These are phyloP conservation scores for Delia radicum DNA, from an alignment of 1,140 invertebrate species.

Conservation along the genomic window DNA sequence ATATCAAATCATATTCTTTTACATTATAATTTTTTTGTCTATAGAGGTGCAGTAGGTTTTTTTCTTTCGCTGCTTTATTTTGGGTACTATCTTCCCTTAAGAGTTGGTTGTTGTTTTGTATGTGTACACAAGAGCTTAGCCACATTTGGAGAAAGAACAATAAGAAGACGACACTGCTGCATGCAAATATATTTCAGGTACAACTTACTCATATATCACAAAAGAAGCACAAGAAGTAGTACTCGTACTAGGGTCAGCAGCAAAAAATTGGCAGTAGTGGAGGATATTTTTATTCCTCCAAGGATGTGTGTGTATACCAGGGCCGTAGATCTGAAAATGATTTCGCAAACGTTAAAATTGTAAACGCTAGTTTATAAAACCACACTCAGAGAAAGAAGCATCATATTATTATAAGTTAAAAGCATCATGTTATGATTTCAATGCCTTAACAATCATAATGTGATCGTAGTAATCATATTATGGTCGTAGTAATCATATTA, in stretches of 20 bases:
- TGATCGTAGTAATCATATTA: no score
- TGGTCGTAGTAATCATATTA: no score
- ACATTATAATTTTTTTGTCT: not conserved
- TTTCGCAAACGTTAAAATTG: no score
- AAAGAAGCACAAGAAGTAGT: not conserved
- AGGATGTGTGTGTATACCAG: no score
- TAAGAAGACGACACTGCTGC: not conserved
- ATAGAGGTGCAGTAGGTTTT: not conserved
- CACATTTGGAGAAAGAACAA: slow-evolving; percentile 24
- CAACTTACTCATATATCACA: slow-evolving; percentile 55
- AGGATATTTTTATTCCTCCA: no score
- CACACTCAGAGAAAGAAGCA: no score
- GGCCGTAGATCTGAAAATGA: no score
- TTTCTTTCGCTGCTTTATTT: not conserved
- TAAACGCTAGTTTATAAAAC: no score
- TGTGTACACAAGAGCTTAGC: slow-evolving; percentile 54
- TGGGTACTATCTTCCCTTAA: not conserved
- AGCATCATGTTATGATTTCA: no score
- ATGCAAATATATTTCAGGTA: slow-evolving; percentile 45
- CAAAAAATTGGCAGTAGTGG: no score
- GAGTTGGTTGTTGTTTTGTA: not conserved
- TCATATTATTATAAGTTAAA: no score
- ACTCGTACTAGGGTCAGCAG: not conserved
- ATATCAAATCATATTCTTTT: not conserved
- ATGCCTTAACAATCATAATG: no score